These are phyloP conservation scores for Cassiopea andromeda DNA, from an alignment of 30 jellyfish, hydroid and myxozoan species.

Conservation along the genomic window DNA sequence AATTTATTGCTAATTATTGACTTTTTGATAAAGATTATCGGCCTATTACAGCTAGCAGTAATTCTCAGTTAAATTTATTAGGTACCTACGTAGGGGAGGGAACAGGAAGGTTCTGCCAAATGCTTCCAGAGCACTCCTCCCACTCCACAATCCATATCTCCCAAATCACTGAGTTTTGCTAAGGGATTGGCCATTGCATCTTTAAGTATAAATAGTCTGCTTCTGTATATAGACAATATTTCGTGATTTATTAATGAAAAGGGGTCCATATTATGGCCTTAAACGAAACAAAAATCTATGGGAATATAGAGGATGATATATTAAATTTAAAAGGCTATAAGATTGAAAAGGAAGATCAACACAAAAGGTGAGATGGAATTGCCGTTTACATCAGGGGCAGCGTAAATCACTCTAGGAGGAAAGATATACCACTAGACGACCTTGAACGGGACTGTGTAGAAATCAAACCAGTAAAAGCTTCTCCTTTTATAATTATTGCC, in stretches of 20 bases:
- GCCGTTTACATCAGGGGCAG: not conserved
- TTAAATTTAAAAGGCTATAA: not conserved
- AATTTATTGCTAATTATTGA: not conserved
- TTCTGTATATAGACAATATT: constrained; percentile 4
- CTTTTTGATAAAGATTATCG: not conserved
- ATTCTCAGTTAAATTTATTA: not conserved
- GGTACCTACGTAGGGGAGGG: constrained; percentile 1
- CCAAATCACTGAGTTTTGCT: constrained; percentile 1
- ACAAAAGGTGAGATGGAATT: not conserved
- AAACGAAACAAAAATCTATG: constrained; percentile 18
- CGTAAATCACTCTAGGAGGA: not conserved
- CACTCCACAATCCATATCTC: constrained; percentile 26
- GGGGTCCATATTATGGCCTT: constrained; percentile 27
- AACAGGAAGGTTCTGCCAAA: constrained; percentile 18
- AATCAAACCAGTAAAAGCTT: not conserved
- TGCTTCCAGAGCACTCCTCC: constrained; percentile 25
- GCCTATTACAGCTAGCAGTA: constrained; percentile 2
- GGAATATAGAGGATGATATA: not conserved
- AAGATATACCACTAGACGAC: not conserved
- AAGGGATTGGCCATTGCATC: constrained; percentile 35
- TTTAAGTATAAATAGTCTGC: constrained; percentile 27
- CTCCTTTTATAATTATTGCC: not conserved
- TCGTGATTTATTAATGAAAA: not conserved
- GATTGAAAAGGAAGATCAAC: not conserved
- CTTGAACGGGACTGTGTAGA: not conserved